Evolutionary conservation across 1,140 invertebrate genomes (phyloP).

Genomic region (Telenomus remus): DNA sequence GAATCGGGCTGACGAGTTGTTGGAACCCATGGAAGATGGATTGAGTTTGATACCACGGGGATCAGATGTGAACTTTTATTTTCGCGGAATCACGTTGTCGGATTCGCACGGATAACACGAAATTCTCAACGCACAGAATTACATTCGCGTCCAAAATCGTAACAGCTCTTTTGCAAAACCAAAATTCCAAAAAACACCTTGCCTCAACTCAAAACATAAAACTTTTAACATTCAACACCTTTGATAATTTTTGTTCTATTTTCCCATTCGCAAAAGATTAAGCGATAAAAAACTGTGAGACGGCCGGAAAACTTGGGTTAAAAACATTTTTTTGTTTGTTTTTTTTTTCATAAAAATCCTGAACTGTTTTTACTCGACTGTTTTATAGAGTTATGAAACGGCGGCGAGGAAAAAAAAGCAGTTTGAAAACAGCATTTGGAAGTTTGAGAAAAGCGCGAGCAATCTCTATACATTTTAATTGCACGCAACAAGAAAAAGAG

Average conservation of each 20-base stretch:
- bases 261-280: no score
- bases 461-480: slow-evolving; percentile 20
- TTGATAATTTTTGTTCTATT: no score
- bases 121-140: slow-evolving; percentile 41
- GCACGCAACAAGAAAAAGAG: slow-evolving; percentile 11
- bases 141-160: slow-evolving; percentile 43
- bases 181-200: no score
- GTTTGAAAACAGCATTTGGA: slow-evolving; percentile 12
- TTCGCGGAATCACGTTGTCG: slow-evolving; percentile 45
- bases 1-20: slow-evolving; percentile 37
- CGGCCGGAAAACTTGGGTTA: no score
- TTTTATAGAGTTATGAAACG: background rate
- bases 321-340: no score
- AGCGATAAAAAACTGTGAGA: no score
- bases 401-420: slow-evolving; percentile 5
- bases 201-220: no score
- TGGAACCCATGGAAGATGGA: slow-evolving; percentile 46
- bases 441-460: background rate
- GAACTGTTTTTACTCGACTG: background rate
- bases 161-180: slow-evolving; percentile 30
- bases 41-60: slow-evolving; percentile 47
- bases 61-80: slow-evolving; percentile 56
- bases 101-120: slow-evolving; percentile 40
- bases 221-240: no score
- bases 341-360: no score